Evolutionary conservation across 2,888 invertebrate genomes (phyloP).

Genomic region (Epinotia ramella): DNA sequence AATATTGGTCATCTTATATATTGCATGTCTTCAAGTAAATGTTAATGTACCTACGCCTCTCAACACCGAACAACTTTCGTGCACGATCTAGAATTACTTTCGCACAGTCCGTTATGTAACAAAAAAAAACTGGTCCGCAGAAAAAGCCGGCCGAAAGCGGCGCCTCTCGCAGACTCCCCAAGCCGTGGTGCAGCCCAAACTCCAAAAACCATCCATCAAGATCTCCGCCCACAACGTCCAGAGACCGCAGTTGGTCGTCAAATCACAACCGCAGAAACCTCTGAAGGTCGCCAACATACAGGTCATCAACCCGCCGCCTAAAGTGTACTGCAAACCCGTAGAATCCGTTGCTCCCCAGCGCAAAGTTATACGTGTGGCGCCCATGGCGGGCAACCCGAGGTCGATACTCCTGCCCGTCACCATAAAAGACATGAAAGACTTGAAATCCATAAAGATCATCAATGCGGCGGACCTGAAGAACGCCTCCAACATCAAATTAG

Average conservation of each 20-base stretch:
- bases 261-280: conserved; percentile 78
- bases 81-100: conserved; percentile 14
- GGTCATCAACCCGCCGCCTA: conserved; percentile 74
- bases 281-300: conserved; percentile 79
- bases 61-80: conserved; percentile 10
- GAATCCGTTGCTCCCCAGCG: conserved; percentile 76
- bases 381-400: conserved; percentile 84
- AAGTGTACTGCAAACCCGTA: conserved; percentile 79
- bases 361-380: conserved; percentile 76
- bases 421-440: conserved; percentile 88
- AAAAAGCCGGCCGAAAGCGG: conserved; percentile 75
- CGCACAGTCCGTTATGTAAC: conserved; percentile 7
- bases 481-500: conserved; percentile 82
- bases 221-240: conserved; percentile 62
- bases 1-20: not conserved
- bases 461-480: conserved; percentile 86
- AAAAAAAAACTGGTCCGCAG: conserved; percentile 54
- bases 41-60: not conserved
- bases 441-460: conserved; percentile 90
- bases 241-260: conserved; percentile 77
- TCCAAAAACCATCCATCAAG: conserved; percentile 74
- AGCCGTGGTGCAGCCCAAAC: conserved; percentile 73
- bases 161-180: conserved; percentile 76
- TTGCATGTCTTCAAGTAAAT: not conserved
- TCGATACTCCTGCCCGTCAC: conserved; percentile 90